Evolutionary conservation across 2,888 invertebrate species (phyloP).

Genomic region (Strigamia crassipes): DNA sequence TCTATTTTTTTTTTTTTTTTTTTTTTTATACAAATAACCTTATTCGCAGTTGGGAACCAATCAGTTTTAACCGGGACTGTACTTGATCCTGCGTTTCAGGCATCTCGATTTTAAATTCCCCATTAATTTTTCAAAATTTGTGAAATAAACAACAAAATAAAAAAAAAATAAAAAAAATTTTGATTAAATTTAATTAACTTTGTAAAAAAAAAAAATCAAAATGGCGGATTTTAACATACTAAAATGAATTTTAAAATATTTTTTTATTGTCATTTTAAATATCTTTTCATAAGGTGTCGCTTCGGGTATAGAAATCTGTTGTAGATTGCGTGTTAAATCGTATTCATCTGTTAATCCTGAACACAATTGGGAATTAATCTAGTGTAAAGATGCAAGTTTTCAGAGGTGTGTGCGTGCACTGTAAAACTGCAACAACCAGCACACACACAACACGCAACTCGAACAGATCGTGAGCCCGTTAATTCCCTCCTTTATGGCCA

Average conservation of each 20-base stretch:
- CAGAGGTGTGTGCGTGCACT: background rate
- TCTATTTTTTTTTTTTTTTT: background rate
- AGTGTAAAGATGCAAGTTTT: background rate
- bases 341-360: background rate
- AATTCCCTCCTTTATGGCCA: constrained; percentile 30
- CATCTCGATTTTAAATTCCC: no score
- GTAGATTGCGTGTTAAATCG: background rate
- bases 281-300: no score
- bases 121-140: no score
- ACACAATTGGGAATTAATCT: background rate
- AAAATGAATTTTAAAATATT: no score
- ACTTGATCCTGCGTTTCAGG: no score
- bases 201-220: no score
- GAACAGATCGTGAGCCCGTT: constrained; percentile 30
- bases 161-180: no score
- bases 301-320: background rate
- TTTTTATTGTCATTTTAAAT: no score
- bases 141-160: no score
- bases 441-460: constrained; percentile 12
- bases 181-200: no score
- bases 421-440: background rate
- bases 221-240: no score
- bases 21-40: background rate
- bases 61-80: background rate
- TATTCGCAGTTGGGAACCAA: background rate